Percentiles rank a stretch among this genome's conserved stretches.
Evolutionary conservation across 2,797 vertebrate species (phyloP).

Genomic region (Hafferia zeledoni): DNA sequence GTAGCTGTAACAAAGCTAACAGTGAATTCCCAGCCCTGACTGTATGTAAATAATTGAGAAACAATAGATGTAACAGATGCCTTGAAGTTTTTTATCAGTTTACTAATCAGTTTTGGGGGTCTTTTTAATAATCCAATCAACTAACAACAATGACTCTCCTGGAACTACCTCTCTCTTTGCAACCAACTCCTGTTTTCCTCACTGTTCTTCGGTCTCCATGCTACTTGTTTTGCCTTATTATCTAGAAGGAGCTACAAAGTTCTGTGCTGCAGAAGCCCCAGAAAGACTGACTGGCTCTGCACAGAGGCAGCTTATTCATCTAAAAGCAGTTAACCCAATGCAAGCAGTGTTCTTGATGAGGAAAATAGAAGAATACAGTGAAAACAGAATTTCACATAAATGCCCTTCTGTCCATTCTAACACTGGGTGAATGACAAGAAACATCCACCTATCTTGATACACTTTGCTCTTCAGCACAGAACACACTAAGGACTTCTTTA

Average conservation of each 20-base stretch:
- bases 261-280: neutral
- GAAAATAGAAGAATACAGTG: neutral
- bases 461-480: neutral
- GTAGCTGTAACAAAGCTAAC: neutral
- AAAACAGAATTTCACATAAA: neutral
- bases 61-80: neutral
- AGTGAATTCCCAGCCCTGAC: neutral
- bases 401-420: neutral
- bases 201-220: neutral
- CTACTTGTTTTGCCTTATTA: neutral
- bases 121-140: neutral
- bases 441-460: neutral
- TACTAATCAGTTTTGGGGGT: neutral
- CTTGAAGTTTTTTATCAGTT: neutral
- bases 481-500: neutral
- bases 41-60: neutral
- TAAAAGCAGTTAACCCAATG: neutral
- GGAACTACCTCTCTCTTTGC: neutral
- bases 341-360: neutral
- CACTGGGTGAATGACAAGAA: neutral
- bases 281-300: neutral
- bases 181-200: neutral
- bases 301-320: neutral
- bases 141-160: neutral
- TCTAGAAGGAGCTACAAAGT: neutral